These are phyloP conservation scores for Phalloptychus januarius DNA, from an alignment of 2,797 vertebrate species.

Conservation along the genomic window DNA sequence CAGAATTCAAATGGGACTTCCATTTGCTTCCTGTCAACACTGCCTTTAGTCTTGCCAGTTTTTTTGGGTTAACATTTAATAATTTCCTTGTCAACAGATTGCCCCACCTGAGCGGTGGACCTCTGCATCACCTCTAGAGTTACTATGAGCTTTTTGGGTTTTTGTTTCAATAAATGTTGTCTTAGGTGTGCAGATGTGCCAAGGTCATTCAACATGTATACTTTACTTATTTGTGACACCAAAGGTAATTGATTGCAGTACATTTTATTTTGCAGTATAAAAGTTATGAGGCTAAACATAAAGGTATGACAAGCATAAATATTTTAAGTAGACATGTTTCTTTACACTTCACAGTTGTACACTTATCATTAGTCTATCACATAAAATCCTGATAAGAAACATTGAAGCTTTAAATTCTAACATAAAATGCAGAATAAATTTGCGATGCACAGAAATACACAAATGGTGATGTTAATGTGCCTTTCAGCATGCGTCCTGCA, in stretches of 20 bases:
- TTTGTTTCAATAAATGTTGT: background rate
- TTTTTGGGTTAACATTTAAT: background rate
- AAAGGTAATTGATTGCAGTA: background rate
- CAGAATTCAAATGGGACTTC: background rate
- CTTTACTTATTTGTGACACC: background rate
- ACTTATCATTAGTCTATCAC: background rate
- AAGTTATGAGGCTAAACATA: background rate
- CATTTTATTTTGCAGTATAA: background rate
- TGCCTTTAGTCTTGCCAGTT: background rate
- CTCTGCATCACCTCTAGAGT: background rate
- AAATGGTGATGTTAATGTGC: background rate
- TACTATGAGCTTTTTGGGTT: background rate
- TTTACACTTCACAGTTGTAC: background rate
- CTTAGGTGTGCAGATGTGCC: background rate
- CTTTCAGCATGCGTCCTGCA: conserved; percentile 26
- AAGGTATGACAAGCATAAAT: background rate
- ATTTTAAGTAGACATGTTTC: background rate
- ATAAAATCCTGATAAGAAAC: background rate
- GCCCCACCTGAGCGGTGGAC: background rate
- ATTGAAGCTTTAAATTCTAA: background rate
- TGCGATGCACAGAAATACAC: background rate
- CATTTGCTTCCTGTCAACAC: background rate
- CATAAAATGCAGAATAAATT: background rate
- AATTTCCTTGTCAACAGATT: background rate
- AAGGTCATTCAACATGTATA: background rate